phyloP scores from a whole-genome alignment of 2,888 invertebrate genomes.

The Campaea margaritaria region DNA sequence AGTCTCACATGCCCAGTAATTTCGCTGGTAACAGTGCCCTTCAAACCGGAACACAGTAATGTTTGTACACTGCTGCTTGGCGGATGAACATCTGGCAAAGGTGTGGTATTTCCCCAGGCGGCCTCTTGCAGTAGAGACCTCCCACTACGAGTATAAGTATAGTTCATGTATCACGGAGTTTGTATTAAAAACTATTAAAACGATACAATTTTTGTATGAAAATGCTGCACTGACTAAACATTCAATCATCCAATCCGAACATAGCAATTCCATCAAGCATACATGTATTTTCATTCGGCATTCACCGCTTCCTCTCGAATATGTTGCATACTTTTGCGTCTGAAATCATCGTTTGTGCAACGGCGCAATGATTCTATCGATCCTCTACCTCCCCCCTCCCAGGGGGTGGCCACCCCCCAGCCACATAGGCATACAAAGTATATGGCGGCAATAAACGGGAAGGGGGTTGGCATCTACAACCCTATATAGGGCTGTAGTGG shows the following conservation, averaged over 20 bases:
- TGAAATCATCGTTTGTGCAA: constrained; percentile 64
- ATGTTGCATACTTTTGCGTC: constrained; percentile 42
- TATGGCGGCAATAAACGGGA: constrained; percentile 27
- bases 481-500: background rate
- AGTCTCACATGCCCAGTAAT: too few species aligned
- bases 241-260: background rate
- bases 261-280: background rate
- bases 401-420: constrained; percentile 24
- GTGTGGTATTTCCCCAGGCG: too few species aligned
- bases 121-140: too few species aligned
- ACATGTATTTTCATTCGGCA: background rate
- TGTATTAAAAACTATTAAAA: too few species aligned
- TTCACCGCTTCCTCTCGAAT: constrained; percentile 3
- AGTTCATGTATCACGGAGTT: too few species aligned
- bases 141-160: too few species aligned
- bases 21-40: too few species aligned
- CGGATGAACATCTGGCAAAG: too few species aligned
- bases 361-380: constrained; percentile 81
- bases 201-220: too few species aligned
- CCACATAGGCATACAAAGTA: constrained; percentile 26
- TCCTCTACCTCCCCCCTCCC: constrained; percentile 67
- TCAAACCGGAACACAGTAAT: too few species aligned
- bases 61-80: too few species aligned
- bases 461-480: constrained; percentile 28
- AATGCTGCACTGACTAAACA: background rate